Base-by-base conservation (phyloP, 2,113 vertebrate genomes). In the Lagenorhynchus albirostris region DNA sequence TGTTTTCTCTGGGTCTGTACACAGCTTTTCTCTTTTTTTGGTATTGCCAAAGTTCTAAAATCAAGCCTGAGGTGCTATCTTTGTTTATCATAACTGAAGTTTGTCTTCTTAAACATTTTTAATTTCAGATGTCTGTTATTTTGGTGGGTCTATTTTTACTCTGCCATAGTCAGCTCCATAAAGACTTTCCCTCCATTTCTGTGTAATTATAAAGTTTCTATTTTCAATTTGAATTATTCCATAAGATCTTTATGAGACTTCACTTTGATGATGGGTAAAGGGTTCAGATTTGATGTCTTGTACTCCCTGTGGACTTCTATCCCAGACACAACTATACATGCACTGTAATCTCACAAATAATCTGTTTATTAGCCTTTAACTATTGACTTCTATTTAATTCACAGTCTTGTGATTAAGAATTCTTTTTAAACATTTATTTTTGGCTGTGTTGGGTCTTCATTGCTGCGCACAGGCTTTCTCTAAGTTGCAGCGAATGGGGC, bases 351-450 rank as follows among this genome's bases (percentile, higher is more conserved):
- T 89, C 71, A 73, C 31, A 95, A 86, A 96, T 21, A 90, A 84
- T 53, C 58, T 91, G 20, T 60, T 83, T 80, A 80, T 60, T 53
- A 90, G 67, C 38, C 89, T 94, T 87, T 91, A 97, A 96, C 29
- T 55, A 91, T 11, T 79, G 6, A 81, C n/a, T 95, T 86, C 62
- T 91, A 73, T 62, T 88, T 97, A 71, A 90, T 77, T 90, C 63
- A 89, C 31, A 44, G 68, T 79, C 50, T 65, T 83, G 31, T 47
- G 41, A 65, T 55, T 89, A 53, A 76, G 65, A 23, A 1, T 60
- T 20, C 23, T 60, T 60, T 60, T 60, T 1, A 8, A 60, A 60
- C 25, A 60, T 60, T 60, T 60, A 60, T 60, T 60, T 60, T 60
- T 60, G 58, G 58, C 21, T 60, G 58, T 23, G 21, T 23, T 9